A percentile compares a stretch with the other conserved stretches of the same genome.
Conservation (phyloP, 2,888 invertebrate species). For the Diloba caeruleocephala region DNA sequence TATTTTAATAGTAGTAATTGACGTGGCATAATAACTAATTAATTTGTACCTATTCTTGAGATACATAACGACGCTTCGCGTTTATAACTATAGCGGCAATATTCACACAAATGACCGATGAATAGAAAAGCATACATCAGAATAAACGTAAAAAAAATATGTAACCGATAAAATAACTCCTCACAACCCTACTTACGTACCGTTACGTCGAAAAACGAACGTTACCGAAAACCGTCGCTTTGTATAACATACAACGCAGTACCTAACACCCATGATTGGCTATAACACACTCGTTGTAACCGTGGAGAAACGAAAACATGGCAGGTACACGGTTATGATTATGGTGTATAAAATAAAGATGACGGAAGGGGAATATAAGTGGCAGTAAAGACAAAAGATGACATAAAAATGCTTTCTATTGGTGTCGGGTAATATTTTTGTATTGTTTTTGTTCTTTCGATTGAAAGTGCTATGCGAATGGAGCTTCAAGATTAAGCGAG, state of each 20-base stretch:
- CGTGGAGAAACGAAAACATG: constrained; percentile 42
- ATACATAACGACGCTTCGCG: no score
- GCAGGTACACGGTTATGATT: constrained; percentile 36
- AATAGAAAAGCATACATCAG: no score
- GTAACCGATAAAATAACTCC: constrained; percentile 20
- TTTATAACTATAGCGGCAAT: no score
- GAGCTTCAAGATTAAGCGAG: no score
- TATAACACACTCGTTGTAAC: constrained; percentile 31
- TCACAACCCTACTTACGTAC: constrained; percentile 6
- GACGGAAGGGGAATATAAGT: background rate
- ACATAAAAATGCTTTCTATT: constrained; percentile 20
- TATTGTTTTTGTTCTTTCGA: no score
- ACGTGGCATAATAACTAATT: no score
- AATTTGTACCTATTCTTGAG: no score
- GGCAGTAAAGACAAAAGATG: constrained; percentile 26
- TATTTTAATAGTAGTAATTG: no score
- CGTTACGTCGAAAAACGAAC: constrained; percentile 9
- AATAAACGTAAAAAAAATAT: constrained; percentile 1
- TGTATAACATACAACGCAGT: constrained; percentile 24
- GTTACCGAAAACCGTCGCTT: constrained; percentile 15
- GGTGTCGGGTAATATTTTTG: constrained; percentile 3
- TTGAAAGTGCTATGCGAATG: no score
- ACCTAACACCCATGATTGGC: constrained; percentile 40
- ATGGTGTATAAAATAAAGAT: constrained; percentile 25
- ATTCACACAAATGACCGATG: no score